A percentile compares a stretch with the other conserved stretches of the same genome.
Evolutionary conservation across 1,140 invertebrate genomes (phyloP).

Genomic region (Rhagoletis zephyria): DNA sequence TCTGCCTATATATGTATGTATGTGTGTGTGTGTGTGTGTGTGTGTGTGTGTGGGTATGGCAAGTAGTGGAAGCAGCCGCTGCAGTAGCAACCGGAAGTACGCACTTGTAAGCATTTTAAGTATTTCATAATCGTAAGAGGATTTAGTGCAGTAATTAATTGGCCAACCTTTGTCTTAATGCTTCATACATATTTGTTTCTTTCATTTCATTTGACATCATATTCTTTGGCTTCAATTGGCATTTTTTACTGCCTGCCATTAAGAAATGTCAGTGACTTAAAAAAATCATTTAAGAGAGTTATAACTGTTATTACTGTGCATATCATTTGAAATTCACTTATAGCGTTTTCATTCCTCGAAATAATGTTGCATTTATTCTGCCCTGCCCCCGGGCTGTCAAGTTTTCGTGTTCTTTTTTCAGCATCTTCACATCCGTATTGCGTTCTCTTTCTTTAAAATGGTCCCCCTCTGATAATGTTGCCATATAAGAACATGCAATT

Average conservation of each 20-base stretch:
- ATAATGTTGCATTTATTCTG: no score
- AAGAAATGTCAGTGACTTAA: not conserved
- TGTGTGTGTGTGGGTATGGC: not conserved
- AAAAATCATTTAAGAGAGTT: no score
- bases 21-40: no score
- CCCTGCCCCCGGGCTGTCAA: no score
- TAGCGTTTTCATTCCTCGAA: no score
- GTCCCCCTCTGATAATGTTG: no score
- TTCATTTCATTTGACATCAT: constrained; percentile 6
- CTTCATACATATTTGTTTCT: not conserved
- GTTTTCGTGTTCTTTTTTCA: no score
- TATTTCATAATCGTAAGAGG: constrained; percentile 37
- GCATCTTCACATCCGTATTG: no score
- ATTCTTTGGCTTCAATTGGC: not conserved
- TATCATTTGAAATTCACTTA: no score
- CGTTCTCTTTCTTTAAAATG: no score
- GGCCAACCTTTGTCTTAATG: constrained; percentile 44
- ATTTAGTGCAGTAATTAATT: constrained; percentile 49
- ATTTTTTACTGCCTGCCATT: not conserved
- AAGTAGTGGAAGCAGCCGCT: not conserved
- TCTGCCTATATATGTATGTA: not conserved
- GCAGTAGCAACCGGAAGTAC: not conserved
- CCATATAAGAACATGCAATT: no score
- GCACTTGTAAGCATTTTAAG: constrained; percentile 46
- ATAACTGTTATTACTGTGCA: no score